phyloP scores from a whole-genome alignment of 2,797 vertebrate genomes.

The Takifugu ocellatus region DNA sequence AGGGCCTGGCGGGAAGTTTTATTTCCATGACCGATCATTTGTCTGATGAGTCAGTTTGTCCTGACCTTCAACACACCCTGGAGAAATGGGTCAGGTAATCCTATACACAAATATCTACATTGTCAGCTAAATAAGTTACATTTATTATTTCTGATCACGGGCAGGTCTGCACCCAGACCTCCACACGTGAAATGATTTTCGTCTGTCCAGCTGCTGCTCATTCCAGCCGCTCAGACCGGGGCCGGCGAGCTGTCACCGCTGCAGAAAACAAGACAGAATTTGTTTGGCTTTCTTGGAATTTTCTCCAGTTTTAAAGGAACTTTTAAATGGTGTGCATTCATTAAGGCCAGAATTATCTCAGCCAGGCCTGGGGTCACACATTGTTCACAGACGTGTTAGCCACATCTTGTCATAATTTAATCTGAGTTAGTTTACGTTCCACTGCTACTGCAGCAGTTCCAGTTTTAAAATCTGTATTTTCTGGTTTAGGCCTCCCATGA shows the following conservation, averaged over 20 bases:
- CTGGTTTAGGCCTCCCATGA: background rate
- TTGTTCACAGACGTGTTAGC: too few species aligned
- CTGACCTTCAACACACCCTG: slow-evolving; percentile 61
- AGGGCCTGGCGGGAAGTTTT: slow-evolving; percentile 36
- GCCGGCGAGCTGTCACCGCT: slow-evolving; percentile 17
- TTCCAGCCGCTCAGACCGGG: slow-evolving; percentile 7
- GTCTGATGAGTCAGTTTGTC: slow-evolving; percentile 63
- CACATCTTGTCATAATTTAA: background rate
- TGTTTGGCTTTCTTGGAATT: background rate
- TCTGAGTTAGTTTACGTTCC: too few species aligned
- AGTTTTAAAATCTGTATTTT: background rate
- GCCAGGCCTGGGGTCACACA: too few species aligned
- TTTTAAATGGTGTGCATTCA: too few species aligned
- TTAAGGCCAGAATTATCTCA: too few species aligned
- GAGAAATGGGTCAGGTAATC: slow-evolving; percentile 61
- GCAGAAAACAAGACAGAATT: background rate
- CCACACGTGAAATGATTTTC: slow-evolving; percentile 22
- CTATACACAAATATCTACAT: slow-evolving; percentile 47
- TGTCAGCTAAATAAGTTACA: slow-evolving; percentile 44
- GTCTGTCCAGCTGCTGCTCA: background rate
- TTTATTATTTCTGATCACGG: slow-evolving; percentile 35
- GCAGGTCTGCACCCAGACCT: slow-evolving; percentile 21
- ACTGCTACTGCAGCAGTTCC: background rate
- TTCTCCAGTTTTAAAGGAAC: too few species aligned
- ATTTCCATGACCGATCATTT: slow-evolving; percentile 66